A percentile compares a stretch with the other conserved stretches of the same genome.
These are phyloP conservation scores for Drosophila kokeensis DNA, from an alignment of 2,888 invertebrate genomes.

Conservation along the genomic window DNA sequence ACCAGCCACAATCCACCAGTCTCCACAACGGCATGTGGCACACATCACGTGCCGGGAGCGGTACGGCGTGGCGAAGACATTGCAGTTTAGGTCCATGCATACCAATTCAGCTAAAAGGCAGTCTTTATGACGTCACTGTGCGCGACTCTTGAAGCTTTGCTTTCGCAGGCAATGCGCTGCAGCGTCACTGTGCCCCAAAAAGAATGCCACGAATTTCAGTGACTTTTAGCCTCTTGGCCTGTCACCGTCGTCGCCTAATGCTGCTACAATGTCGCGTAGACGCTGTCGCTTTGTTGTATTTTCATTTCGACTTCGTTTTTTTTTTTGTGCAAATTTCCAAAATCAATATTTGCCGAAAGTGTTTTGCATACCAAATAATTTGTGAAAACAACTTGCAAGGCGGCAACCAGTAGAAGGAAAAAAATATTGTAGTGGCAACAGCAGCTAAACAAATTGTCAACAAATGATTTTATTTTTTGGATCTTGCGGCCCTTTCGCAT, in stretches of 20 bases:
- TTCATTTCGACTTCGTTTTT: constrained; percentile 41
- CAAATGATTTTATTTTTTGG: constrained; percentile 75
- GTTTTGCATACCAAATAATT: constrained; percentile 82
- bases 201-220: constrained; percentile 67
- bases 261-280: constrained; percentile 68
- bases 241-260: constrained; percentile 58
- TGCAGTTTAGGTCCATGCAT: constrained; percentile 72
- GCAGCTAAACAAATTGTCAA: constrained; percentile 81
- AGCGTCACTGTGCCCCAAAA: constrained; percentile 44
- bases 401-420: constrained; percentile 4
- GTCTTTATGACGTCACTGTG: constrained; percentile 73
- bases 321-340: constrained; percentile 81
- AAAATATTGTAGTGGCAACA: constrained; percentile 77
- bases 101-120: constrained; percentile 69
- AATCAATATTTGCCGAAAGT: constrained; percentile 83
- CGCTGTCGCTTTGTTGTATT: constrained; percentile 41
- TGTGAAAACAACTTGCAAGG: constrained; percentile 69
- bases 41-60: constrained; percentile 74
- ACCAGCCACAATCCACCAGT: constrained; percentile 1
- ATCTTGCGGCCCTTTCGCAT: constrained; percentile 47
- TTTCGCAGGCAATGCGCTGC: constrained; percentile 11
- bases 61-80: constrained; percentile 61
- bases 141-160: constrained; percentile 46
- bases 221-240: constrained; percentile 43
- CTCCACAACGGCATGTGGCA: constrained; percentile 68